Base-by-base conservation (phyloP, 2,797 vertebrate species). In the Enteromius mattozi region DNA sequence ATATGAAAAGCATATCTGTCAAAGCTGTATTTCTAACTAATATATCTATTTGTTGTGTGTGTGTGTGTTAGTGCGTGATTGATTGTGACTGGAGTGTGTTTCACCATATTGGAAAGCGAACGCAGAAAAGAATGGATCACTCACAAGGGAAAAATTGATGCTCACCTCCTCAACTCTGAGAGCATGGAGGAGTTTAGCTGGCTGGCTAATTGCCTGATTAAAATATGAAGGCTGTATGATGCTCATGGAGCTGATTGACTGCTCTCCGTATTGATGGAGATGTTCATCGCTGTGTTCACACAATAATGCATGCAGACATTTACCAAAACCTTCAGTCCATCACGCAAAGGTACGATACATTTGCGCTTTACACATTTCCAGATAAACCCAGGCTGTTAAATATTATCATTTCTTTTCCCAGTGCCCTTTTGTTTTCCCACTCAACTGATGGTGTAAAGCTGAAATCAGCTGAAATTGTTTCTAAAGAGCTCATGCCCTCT, bases 61-160 rank as follows among this genome's bases (percentile, higher is more conserved):
- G 17, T 16, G 54, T 30, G 69, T 82, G 13, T 68, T 37, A 66
- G 59, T 81, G 21, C 1, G 0, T 21, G 47, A 33, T 51, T 51
- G 27, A 33, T 33, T 71, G 61, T 49, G 59, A 40, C 40, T 61
- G 51, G 54, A 78, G 76, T 78, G 24, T 49, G 74, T 74, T 72
- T 21, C 10, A 68, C 19, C 16, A 21, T 86, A 87, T 88, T 84
- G 85, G 47, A 80, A 89, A 91, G 91, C 92, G 89, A 91, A 90
- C 85, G 80, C 85, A 59, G 78, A 89, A 88, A 91, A 92, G 89
- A 86, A 80, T 88, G 87, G 71, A 81, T 88, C 66, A 78, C 45
- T 83, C 83, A 78, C 61, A 76, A 68, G 75, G 59, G 80, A 51
- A 76, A 83, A 85, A 85, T 85, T 83, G 85, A 85, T 85, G 61